Base-by-base conservation (phyloP, 2,888 invertebrate species). In the Corbicula japonica region DNA sequence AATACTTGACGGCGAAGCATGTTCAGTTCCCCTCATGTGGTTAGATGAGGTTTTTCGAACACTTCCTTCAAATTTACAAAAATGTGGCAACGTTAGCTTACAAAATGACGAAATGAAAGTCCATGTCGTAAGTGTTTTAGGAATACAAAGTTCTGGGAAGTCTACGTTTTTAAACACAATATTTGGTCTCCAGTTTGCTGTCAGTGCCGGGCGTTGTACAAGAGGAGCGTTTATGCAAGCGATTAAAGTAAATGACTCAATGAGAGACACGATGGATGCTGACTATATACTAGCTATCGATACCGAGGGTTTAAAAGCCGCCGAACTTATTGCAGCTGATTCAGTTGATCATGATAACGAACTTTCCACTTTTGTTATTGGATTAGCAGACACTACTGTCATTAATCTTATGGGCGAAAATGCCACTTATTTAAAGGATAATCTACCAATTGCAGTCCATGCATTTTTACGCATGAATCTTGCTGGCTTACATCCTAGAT, bases 121-220 rank as follows among this genome's bases (percentile, higher is more conserved):
- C 0, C 54, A 72, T 23, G 35, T 52, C 1, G 12, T 81, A 12
- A 71, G 77, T 15, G 63, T 72, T 15, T 34, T 81, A n/a, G 81
- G 81, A 10, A 77, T 75, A 30, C 76, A 81, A 35, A 77, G 81
- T 52, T 74, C 78, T 1, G 78, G 78, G 2, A 79, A 79, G 28
- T 79, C 78, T 15, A 79, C 78, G 0, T 38, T 79, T 23, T 46
- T 79, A 12, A 79, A 79, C 28, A 54, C 74, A 21, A 46, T 79
- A 35, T 74, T 79, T 60, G 78, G 78, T 2, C 54, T 69, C 2
- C 44, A 56, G 32, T 79, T 74, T 54, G 52, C 78, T 3, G 76
- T 81, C 1, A 74, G 77, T 71, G 71, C 76, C 21, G 81, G 81
- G 2, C 34, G 77, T 26, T 77, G 76, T 26, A 81, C 81, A 10